A percentile compares a stretch with the other conserved stretches of the same genome.
Conservation (phyloP, 1,140 invertebrate species). For the Calephelis virginiensis region DNA sequence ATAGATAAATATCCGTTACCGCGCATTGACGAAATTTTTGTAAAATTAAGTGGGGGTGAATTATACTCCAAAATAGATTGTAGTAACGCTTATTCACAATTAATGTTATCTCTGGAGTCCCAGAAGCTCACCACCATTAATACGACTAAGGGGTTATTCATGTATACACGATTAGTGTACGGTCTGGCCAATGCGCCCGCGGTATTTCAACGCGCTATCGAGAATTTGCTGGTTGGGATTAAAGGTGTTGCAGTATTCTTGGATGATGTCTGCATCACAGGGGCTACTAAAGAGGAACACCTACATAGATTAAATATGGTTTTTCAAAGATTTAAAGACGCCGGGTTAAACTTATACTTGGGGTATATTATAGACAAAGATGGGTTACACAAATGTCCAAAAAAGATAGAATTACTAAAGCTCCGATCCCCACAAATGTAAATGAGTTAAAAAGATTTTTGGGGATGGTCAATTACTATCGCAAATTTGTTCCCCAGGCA, state of each 20-base stretch:
- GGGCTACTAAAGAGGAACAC: constrained; percentile 23
- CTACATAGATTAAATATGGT: constrained; percentile 32
- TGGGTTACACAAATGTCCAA: too few relatives aligned
- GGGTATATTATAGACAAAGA: constrained; percentile 55
- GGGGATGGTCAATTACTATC: constrained; percentile 57
- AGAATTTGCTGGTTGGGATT: constrained; percentile 44
- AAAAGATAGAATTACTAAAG: constrained; percentile 56
- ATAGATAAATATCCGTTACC: too few relatives aligned
- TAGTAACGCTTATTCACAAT: constrained; percentile 47
- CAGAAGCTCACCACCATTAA: constrained; percentile 44
- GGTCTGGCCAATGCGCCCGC: constrained; percentile 48
- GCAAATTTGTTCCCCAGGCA: constrained; percentile 70
- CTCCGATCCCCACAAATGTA: constrained; percentile 47
- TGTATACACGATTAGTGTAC: constrained; percentile 47
- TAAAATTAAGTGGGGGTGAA: constrained; percentile 38
- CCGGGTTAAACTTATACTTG: constrained; percentile 46
- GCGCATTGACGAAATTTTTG: too few relatives aligned
- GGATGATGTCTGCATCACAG: constrained; percentile 39
- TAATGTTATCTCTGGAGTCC: constrained; percentile 39
- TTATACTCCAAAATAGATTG: constrained; percentile 47
- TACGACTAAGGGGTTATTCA: constrained; percentile 48
- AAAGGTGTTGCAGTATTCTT: constrained; percentile 39
- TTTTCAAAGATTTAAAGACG: constrained; percentile 39
- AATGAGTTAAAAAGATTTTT: constrained; percentile 64
- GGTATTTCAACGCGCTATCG: constrained; percentile 52